Conservation (phyloP, 2,888 invertebrate species). For the Microctonus hyperodae region DNA sequence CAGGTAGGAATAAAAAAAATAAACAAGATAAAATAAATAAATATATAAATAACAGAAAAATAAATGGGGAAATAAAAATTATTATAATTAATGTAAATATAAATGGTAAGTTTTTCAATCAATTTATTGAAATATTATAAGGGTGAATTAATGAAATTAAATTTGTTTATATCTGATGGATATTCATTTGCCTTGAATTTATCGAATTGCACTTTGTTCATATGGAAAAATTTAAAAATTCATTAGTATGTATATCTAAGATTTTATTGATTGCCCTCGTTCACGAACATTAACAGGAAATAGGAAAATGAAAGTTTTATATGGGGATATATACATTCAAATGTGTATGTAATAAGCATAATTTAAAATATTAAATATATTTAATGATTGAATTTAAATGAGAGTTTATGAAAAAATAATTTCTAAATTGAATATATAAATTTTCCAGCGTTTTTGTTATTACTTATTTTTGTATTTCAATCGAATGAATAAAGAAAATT, state of each 20-base stretch:
- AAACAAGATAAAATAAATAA: constrained; percentile 36
- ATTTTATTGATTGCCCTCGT: background rate
- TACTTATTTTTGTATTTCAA: too few species aligned
- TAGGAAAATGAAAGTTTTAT: background rate
- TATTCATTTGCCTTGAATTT: background rate
- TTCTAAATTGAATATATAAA: too few species aligned
- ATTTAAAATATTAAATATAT: too few species aligned
- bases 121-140: too few species aligned
- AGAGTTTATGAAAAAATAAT: background rate
- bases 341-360: background rate
- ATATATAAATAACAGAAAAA: constrained; percentile 12
- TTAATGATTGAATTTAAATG: background rate
- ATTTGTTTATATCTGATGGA: background rate
- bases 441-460: too few species aligned
- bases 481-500: too few species aligned
- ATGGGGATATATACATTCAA: too few species aligned
- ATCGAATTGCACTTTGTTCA: background rate
- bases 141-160: too few species aligned
- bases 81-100: background rate
- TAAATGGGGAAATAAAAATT: background rate
- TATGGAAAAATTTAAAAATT: background rate
- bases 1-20: constrained; percentile 27
- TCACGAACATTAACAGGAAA: background rate
- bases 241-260: background rate
- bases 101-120: too few species aligned